Conservation (phyloP, 2,888 invertebrate genomes). For the Diadegma fenestrale region DNA sequence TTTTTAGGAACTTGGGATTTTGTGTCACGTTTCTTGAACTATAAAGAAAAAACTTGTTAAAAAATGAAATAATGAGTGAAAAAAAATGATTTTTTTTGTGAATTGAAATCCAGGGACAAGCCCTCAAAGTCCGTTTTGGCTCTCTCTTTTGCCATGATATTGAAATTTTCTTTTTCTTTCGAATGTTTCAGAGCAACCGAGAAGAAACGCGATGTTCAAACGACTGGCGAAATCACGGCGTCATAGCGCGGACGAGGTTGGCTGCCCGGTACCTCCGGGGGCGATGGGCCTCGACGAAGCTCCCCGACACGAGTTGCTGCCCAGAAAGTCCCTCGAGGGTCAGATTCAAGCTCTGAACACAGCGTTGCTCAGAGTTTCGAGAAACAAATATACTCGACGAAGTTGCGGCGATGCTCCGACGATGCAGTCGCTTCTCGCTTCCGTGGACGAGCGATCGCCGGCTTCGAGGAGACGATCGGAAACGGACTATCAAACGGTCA, state of each 20-base stretch:
- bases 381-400: conserved; percentile 79
- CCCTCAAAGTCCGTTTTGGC: neutral
- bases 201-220: conserved; percentile 84
- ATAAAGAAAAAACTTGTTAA: too few relatives aligned
- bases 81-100: too few relatives aligned
- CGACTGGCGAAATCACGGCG: conserved; percentile 89
- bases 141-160: neutral
- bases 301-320: conserved; percentile 66
- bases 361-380: conserved; percentile 75
- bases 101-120: too few relatives aligned
- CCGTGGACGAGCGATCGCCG: conserved; percentile 70
- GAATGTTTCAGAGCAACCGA: conserved; percentile 57
- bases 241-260: conserved; percentile 88
- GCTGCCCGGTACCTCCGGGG: conserved; percentile 82
- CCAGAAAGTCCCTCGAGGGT: conserved; percentile 72
- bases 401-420: conserved; percentile 81
- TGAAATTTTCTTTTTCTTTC: conserved; percentile 1
- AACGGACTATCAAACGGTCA: conserved; percentile 90
- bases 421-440: conserved; percentile 73
- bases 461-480: conserved; percentile 74
- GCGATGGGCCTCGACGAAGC: conserved; percentile 76
- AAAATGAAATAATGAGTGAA: too few relatives aligned
- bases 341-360: conserved; percentile 72
- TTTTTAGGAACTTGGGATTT: neutral
- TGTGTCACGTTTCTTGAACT: too few relatives aligned